Conservation (phyloP, 2,113 vertebrate genomes). For the Chamaea fasciata region DNA sequence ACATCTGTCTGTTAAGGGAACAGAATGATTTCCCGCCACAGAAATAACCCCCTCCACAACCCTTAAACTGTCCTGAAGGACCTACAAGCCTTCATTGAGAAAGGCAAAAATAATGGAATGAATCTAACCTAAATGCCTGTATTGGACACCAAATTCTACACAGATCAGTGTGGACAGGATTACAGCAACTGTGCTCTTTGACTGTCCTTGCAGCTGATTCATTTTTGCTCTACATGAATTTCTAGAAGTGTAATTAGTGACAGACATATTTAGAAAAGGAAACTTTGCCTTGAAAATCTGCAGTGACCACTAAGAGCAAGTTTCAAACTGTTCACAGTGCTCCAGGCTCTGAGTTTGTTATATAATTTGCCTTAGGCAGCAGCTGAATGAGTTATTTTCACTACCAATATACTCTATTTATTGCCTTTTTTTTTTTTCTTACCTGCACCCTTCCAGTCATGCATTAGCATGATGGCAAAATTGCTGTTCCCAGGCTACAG, state of each 20-base stretch:
- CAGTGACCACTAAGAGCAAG: background rate
- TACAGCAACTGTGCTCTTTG: background rate
- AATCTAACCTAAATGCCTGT: background rate
- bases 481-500: background rate
- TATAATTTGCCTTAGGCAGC: background rate
- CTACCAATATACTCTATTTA: background rate
- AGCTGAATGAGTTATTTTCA: background rate
- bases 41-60: background rate
- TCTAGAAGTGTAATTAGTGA: background rate
- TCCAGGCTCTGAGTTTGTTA: background rate
- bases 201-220: background rate
- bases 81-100: background rate
- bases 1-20: background rate
- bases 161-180: background rate
- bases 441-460: background rate
- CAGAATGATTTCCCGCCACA: background rate
- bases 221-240: background rate
- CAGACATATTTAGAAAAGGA: background rate
- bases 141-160: background rate
- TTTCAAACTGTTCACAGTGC: background rate
- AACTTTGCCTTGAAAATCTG: background rate
- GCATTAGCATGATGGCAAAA: background rate
- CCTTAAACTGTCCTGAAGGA: background rate
- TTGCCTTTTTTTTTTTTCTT: background rate
- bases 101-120: background rate